These are phyloP conservation scores for Myotis daubentonii DNA, from an alignment of 2,797 vertebrate genomes.

Conservation along the genomic window DNA sequence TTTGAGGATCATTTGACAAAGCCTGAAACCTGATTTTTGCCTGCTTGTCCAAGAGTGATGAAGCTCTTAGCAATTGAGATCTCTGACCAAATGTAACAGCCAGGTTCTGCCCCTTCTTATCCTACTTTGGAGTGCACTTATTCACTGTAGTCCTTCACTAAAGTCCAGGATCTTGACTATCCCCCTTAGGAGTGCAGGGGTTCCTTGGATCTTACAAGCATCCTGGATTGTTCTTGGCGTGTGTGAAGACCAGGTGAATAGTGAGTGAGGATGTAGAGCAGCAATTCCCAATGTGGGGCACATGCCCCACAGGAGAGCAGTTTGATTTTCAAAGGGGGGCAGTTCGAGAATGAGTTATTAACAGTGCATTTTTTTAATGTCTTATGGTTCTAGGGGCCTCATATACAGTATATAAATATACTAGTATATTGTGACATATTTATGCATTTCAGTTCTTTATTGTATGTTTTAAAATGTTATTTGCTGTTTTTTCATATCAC, in stretches of 20 bases:
- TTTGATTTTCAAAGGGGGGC: no score
- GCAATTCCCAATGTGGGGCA: no score
- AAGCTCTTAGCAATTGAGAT: neutral
- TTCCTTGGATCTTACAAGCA: neutral
- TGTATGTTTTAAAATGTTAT: no score
- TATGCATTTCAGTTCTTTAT: no score
- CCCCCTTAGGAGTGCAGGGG: neutral
- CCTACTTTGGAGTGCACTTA: neutral
- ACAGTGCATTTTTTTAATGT: no score
- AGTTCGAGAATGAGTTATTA: no score
- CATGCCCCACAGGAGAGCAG: no score
- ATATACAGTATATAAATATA: no score
- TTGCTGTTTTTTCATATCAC: no score
- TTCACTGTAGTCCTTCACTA: neutral
- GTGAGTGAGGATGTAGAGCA: neutral
- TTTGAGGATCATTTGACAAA: neutral
- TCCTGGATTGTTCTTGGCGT: neutral
- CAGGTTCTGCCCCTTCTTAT: neutral
- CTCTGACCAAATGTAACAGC: neutral
- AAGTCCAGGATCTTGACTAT: neutral
- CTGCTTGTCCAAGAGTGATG: neutral
- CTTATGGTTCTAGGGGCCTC: no score
- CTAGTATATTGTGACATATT: no score
- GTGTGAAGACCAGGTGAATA: neutral
- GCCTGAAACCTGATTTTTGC: neutral